These are phyloP conservation scores for Bradypus variegatus DNA, from an alignment of 2,797 vertebrate species.

Conservation along the genomic window DNA sequence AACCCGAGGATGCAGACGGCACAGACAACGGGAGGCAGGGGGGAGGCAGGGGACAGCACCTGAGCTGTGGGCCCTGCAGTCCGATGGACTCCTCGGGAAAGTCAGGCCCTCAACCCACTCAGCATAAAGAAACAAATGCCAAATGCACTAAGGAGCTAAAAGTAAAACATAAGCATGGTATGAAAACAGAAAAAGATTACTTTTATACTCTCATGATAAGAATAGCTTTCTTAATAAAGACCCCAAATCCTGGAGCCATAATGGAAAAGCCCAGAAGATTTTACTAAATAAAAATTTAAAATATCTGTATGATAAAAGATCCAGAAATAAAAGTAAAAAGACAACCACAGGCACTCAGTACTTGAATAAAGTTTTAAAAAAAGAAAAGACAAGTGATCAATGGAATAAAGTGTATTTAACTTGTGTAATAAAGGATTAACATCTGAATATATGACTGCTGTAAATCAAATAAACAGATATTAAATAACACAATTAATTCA, in stretches of 20 bases:
- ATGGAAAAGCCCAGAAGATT: background rate
- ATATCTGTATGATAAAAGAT: background rate
- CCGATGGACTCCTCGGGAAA: background rate
- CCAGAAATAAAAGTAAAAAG: background rate
- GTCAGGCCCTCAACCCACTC: background rate
- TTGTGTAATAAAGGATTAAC: slow-evolving; percentile 7
- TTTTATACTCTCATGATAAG: background rate
- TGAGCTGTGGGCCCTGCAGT: too few relatives aligned
- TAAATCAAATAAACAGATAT: background rate
- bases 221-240: background rate
- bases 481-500: background rate
- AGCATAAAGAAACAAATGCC: background rate
- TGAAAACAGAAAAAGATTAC: background rate
- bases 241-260: background rate
- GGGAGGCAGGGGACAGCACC: too few relatives aligned
- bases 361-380: background rate
- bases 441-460: background rate
- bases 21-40: background rate
- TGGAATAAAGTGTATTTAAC: background rate
- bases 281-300: background rate
- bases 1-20: background rate
- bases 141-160: background rate
- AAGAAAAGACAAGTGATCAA: background rate
- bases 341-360: background rate
- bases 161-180: background rate